phyloP scores from a whole-genome alignment of 2,888 invertebrate species.

The Leptinotarsa juncta region DNA sequence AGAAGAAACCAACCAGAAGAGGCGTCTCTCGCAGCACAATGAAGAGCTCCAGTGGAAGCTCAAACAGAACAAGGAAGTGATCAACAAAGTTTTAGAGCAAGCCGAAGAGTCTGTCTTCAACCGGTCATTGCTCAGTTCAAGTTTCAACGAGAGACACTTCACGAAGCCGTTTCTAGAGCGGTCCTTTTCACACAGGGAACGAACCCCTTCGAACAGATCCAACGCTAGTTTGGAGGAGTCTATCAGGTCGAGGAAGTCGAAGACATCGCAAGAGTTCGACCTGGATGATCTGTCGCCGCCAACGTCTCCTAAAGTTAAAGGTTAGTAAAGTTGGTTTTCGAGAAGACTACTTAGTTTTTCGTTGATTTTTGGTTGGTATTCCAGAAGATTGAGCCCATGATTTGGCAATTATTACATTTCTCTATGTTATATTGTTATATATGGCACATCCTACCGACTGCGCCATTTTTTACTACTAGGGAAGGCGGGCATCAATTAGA shows the following conservation, averaged over 20 bases:
- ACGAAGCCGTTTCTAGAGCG: conserved; percentile 53
- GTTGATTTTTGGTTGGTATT: no score
- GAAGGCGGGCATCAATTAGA: no score
- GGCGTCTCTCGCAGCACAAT: conserved; percentile 82
- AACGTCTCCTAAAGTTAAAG: conserved; percentile 79
- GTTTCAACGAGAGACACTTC: conserved; percentile 58
- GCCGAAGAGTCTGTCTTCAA: conserved; percentile 55
- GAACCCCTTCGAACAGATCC: conserved; percentile 50
- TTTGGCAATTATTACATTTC: no score
- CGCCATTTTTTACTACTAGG: no score
- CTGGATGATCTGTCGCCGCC: conserved; percentile 70
- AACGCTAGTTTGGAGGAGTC: conserved; percentile 30
- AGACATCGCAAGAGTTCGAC: conserved; percentile 56
- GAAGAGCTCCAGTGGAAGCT: conserved; percentile 91
- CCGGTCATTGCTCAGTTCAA: conserved; percentile 56
- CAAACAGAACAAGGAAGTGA: conserved; percentile 83
- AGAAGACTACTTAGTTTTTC: background rate
- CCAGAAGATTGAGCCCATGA: no score
- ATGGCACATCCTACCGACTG: no score
- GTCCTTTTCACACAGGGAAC: conserved; percentile 59
- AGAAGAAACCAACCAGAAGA: conserved; percentile 82
- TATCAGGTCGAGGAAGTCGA: conserved; percentile 54
- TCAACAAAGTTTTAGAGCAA: conserved; percentile 64
- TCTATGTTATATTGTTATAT: no score
- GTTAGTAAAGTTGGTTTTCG: background rate